Base-by-base conservation (phyloP, 2,113 vertebrate genomes). In the Apeltes quadracus region DNA sequence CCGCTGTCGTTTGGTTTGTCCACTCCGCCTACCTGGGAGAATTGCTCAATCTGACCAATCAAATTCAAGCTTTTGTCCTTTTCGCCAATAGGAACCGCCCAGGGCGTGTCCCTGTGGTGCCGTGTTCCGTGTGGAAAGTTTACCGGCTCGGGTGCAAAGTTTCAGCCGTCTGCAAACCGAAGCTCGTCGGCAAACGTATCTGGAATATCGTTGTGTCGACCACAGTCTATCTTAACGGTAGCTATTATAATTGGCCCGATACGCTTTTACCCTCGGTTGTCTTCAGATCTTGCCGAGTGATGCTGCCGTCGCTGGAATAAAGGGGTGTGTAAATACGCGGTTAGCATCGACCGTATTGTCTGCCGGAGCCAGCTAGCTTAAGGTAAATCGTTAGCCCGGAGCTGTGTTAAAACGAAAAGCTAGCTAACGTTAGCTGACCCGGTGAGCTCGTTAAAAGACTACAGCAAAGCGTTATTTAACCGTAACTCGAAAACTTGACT, bases 81-180 rank as follows among this genome's bases (percentile, higher is more conserved):
- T 68, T 41, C 4, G 7, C 90, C 85, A 91, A 92, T 91, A 20
- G 63, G 5, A 66, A 23, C 12, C 0, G 0, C 4, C 4, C 0
- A 20, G 69, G 93, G 53, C 81, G 93, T 84, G 81, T 39, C 55
- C 5, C 15, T 0, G 3, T 0, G 0, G 4, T 18, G 61, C 39
- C 88, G 81, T 88, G 95, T 93, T 96, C 93, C 95, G 96, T 97
- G 96, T 96, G 96, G 94, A 98, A 97, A 97, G 93, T 95, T 94
- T 93, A 89, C 95, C 95, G 96, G 96, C 94, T 95, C 96, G 96
- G 96, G 96, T 98, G 96, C 96, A 98, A 97, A 98, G 95, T 97
- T 97, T 96, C 93, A 95, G 92, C 93, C 95, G 95, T 94, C 93
- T 95, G 95, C 95, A 96, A 95, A 95, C 77, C 82, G 72, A 70